Evolutionary conservation across 1,140 invertebrate genomes (phyloP).

Genomic region (Drosophila fuyamai): DNA sequence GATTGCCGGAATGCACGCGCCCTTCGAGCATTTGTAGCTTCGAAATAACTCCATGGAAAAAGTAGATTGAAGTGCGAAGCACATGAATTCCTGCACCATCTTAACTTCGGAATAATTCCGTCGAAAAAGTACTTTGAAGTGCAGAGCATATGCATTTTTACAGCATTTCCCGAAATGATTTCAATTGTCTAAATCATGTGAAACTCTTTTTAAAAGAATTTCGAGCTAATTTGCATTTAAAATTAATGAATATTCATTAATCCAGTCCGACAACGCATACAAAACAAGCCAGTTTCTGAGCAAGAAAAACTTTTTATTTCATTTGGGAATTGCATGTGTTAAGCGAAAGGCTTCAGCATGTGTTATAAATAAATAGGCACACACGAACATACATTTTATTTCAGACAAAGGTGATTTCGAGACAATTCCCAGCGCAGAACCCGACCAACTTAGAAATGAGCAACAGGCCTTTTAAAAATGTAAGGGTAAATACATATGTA

Average conservation of each 20-base stretch:
- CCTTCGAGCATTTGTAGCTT: not conserved
- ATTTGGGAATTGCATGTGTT: slow-evolving; percentile 22
- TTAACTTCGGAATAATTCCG: not conserved
- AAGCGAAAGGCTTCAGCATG: slow-evolving; percentile 4
- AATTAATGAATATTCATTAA: not conserved
- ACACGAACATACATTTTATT: not conserved
- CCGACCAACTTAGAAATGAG: slow-evolving; percentile 3
- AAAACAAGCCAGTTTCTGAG: not conserved
- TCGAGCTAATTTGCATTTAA: not conserved
- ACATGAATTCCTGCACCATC: not conserved
- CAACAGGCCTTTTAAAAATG: slow-evolving; percentile 21
- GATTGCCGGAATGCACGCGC: not conserved
- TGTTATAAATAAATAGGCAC: slow-evolving; percentile 11
- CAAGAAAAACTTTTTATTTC: slow-evolving; percentile 42
- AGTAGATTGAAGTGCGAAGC: not conserved
- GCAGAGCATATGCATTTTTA: not conserved
- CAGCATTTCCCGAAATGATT: not conserved
- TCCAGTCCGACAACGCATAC: not conserved
- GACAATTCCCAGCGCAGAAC: not conserved
- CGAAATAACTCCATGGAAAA: not conserved
- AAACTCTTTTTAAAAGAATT: too few relatives aligned
- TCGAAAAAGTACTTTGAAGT: not conserved
- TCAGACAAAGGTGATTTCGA: not conserved
- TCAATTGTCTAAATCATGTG: too few relatives aligned
- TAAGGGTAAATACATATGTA: not conserved